phyloP scores from a whole-genome alignment of 2,888 invertebrate species.

The Mesochorus sp. region DNA sequence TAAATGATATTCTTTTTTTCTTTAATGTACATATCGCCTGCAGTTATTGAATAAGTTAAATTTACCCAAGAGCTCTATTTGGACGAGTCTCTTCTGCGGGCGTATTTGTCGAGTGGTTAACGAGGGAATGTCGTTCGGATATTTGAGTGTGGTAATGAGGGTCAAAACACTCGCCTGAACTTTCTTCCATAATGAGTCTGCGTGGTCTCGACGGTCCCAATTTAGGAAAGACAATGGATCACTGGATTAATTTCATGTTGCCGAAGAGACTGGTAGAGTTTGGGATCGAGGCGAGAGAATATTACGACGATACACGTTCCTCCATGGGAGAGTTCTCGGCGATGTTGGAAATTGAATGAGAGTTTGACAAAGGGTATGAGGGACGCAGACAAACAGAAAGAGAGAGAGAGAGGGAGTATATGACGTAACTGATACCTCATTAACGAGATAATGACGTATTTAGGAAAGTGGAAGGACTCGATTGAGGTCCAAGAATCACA shows the following conservation, averaged over 20 bases:
- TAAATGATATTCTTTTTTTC: no score
- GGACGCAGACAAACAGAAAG: not conserved
- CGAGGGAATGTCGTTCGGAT: no score
- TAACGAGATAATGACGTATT: conserved; percentile 68
- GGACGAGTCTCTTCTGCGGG: no score
- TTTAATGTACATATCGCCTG: no score
- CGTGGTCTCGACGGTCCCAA: not conserved
- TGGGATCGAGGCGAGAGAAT: not conserved
- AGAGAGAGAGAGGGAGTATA: not conserved
- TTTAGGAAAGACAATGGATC: not conserved
- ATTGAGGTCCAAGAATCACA: conserved; percentile 13
- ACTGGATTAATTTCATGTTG: conserved; percentile 4
- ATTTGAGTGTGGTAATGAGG: no score
- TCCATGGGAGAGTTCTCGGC: no score
- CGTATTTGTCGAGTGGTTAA: no score
- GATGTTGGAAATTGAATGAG: conserved; percentile 8
- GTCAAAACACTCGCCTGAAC: no score
- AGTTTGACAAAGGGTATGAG: not conserved
- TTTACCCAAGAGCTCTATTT: no score
- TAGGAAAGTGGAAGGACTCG: conserved; percentile 56
- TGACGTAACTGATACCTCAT: conserved; percentile 55
- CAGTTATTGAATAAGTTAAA: no score
- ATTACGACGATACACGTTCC: not conserved
- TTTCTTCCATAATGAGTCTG: no score
- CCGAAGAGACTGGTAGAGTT: not conserved